Evolutionary conservation across 2,888 invertebrate genomes (phyloP), one percentile per base, ranked within the genome.

Genomic region (Quadroppia sp.): DNA sequence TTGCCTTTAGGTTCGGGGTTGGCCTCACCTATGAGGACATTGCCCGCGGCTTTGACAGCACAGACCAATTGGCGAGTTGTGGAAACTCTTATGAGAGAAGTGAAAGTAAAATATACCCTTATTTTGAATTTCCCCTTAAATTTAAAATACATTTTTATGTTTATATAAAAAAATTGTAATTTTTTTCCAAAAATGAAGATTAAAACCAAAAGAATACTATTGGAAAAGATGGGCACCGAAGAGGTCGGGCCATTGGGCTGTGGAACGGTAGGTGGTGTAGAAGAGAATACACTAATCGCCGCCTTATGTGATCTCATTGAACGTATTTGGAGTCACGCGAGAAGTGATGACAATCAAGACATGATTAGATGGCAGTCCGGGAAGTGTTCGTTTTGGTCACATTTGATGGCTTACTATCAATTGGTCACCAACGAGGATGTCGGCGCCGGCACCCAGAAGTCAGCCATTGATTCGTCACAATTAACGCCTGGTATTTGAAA

Each of bases 11-110:
- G 28, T 25, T 73, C 73, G 1, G 28, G 67, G 11, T 25, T 42
- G 20, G 9, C 48, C 2, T 73, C 73, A 17, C 73, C 73, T 15
- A 20, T 53, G 9, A 69, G 69, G 45, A 11, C 48, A 53, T 81
- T 84, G 79, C 82, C 84, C 77, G 92, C 94, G 0, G 92, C 94
- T 0, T 87, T 92, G 50, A 91, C 97, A 80, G 94, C 94, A 17
- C 94, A 97, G 82, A 94, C 95, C 45, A 97, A 99, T 84, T 94
- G 95, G 89, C 92, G 93, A 30, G 99, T 99, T 85, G 97, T 99
- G 69, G 97, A 98, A 81, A 94, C 95, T 82, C 86, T 99, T 79
- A 85, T 99, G 70, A 95, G 95, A 87, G 98, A 86, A 79, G 74
- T 74, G 2, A 76, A 74, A 45, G 59, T 71, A 71, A 28, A 61